phyloP scores from a whole-genome alignment of 2,888 invertebrate genomes.

The Plebejus argus region DNA sequence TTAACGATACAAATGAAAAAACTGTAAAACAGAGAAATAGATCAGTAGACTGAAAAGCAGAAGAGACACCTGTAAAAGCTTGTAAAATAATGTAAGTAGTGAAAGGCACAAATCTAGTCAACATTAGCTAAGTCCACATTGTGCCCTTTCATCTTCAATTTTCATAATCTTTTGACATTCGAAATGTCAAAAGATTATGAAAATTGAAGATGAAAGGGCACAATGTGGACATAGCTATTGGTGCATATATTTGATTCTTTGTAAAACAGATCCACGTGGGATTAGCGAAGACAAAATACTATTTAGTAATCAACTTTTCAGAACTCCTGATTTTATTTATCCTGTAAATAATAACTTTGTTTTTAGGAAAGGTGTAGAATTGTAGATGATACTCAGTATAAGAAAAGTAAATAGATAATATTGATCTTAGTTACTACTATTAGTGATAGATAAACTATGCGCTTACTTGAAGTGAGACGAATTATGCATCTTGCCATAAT shows the following conservation, averaged over 20 bases:
- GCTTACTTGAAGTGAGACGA: conserved; percentile 3
- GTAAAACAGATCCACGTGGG: conserved; percentile 37
- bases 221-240: no score
- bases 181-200: no score
- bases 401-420: background rate
- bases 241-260: conserved; percentile 26
- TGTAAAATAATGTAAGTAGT: conserved; percentile 38
- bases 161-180: no score
- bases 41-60: conserved; percentile 40
- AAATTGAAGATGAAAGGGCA: no score
- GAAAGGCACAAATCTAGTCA: conserved; percentile 47
- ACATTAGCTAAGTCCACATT: no score
- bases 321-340: background rate
- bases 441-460: background rate
- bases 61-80: conserved; percentile 10
- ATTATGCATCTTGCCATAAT: background rate
- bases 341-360: background rate
- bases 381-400: background rate
- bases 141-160: no score
- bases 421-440: background rate
- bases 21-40: conserved; percentile 39
- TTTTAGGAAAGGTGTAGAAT: background rate
- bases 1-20: conserved; percentile 45
- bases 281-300: conserved; percentile 27
- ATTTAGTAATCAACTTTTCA: background rate